These are phyloP conservation scores for Dysmachus trigonus DNA, from an alignment of 2,888 invertebrate species.

Conservation along the genomic window DNA sequence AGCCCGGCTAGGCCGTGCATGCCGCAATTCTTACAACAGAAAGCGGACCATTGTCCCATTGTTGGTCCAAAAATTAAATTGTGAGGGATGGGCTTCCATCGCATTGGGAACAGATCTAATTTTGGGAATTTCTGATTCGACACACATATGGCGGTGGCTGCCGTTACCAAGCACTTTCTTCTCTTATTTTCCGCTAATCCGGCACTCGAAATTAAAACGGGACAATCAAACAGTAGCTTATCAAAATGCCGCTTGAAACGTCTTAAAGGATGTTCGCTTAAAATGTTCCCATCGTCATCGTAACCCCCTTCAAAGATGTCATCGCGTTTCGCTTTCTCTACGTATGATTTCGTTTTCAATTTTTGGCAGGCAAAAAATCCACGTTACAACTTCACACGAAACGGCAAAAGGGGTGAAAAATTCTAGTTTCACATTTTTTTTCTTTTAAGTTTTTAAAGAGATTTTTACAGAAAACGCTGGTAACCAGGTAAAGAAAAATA, in stretches of 20 bases:
- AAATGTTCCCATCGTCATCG: background rate
- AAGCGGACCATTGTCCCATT: background rate
- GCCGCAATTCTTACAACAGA: background rate
- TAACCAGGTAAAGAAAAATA: background rate
- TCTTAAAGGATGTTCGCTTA: background rate
- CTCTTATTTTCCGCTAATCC: background rate
- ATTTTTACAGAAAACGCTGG: background rate
- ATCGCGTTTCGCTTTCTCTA: background rate
- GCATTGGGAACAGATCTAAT: background rate
- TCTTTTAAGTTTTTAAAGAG: background rate
- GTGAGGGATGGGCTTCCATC: background rate
- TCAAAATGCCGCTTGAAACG: background rate
- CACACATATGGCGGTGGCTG: background rate
- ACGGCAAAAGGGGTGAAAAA: background rate
- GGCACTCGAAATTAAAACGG: background rate
- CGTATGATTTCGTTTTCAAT: background rate
- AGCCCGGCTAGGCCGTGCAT: background rate
- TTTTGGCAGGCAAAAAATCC: background rate
- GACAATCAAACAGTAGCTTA: background rate
- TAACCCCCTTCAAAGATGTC: background rate
- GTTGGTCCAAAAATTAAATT: constrained; percentile 1
- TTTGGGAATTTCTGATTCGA: constrained; percentile 2
- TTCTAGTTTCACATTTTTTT: background rate
- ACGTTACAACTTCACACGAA: background rate
- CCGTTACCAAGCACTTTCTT: background rate